Percentiles rank a stretch among this genome's conserved stretches.
These are phyloP conservation scores for Callyntrura sp. DNA, from an alignment of 2,888 invertebrate species.

Conservation along the genomic window DNA sequence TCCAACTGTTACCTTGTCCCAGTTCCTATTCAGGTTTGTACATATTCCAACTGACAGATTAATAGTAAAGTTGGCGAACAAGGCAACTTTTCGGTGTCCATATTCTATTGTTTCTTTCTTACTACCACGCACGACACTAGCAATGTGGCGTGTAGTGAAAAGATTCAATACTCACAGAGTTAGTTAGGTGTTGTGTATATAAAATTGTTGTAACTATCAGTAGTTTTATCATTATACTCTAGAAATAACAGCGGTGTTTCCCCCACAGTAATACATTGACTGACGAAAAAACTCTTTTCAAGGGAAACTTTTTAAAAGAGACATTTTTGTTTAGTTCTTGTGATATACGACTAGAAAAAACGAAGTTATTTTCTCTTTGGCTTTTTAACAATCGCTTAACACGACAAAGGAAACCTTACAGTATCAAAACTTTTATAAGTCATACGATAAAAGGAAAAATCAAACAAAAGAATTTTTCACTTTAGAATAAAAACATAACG, in stretches of 20 bases:
- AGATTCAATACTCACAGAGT: background rate
- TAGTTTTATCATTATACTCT: background rate
- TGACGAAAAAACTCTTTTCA: background rate
- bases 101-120: slow-evolving; percentile 15
- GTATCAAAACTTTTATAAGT: slow-evolving; percentile 8
- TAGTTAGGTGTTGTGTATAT: background rate
- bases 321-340: background rate
- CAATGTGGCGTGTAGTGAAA: background rate
- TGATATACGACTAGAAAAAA: background rate
- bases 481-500: slow-evolving; percentile 19
- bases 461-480: slow-evolving; percentile 54
- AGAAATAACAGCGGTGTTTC: background rate
- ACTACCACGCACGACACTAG: background rate
- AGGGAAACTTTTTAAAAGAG: background rate
- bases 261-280: background rate
- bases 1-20: slow-evolving; percentile 11
- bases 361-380: slow-evolving; percentile 5
- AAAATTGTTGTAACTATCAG: background rate
- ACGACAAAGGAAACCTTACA: background rate
- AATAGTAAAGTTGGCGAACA: slow-evolving; percentile 43
- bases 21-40: background rate
- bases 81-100: slow-evolving; percentile 18
- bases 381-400: background rate
- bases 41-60: slow-evolving; percentile 51
- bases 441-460: slow-evolving; percentile 24